Conservation (phyloP, 2,888 invertebrate species). For the Trichogramma evanescens region DNA sequence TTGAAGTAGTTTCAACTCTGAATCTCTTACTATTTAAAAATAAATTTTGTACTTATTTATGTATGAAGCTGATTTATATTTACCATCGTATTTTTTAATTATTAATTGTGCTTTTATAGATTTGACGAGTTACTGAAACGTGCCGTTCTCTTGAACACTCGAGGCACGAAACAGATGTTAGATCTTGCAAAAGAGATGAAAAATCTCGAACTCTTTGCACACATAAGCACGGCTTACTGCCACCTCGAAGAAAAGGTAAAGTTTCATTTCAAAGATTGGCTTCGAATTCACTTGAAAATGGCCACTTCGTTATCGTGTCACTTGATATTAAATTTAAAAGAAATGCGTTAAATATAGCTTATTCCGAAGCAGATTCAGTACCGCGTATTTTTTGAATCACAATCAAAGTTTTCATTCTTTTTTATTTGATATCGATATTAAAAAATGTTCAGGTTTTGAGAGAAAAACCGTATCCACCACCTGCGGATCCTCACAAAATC, state of each 20-base stretch:
- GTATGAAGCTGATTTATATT: too few species aligned
- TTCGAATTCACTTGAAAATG: not conserved
- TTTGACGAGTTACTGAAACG: conserved; percentile 87
- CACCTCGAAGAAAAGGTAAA: conserved; percentile 57
- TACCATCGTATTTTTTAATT: too few species aligned
- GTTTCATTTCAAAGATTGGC: not conserved
- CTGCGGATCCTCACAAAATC: conserved; percentile 67
- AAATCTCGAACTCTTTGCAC: conserved; percentile 63
- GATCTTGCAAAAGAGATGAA: conserved; percentile 73
- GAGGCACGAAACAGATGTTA: conserved; percentile 83
- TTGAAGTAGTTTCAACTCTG: too few species aligned
- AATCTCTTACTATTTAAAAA: too few species aligned
- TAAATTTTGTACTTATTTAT: too few species aligned
- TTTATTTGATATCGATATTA: not conserved
- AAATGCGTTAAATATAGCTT: not conserved
- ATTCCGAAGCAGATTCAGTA: not conserved
- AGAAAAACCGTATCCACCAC: conserved; percentile 81
- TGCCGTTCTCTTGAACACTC: conserved; percentile 85
- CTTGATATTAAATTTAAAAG: too few species aligned
- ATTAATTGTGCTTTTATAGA: conserved; percentile 48
- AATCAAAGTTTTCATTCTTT: not conserved
- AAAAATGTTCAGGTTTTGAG: conserved; percentile 53
- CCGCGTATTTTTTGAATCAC: not conserved
- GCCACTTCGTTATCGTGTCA: too few species aligned
- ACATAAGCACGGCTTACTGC: conserved; percentile 87